phyloP scores from a whole-genome alignment of 2,797 vertebrate genomes.

The Channa striata region DNA sequence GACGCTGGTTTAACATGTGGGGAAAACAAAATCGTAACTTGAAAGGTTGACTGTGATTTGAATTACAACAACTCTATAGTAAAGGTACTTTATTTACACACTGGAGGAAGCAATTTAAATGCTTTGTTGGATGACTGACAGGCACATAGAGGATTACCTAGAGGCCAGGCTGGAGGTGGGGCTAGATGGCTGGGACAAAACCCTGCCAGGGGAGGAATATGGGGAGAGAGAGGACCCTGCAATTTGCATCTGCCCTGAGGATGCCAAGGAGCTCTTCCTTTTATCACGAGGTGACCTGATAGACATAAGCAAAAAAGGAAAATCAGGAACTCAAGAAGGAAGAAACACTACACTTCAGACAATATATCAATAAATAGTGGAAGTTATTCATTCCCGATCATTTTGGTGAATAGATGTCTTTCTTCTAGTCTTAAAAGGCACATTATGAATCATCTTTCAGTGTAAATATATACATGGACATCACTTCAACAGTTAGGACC shows the following conservation, averaged over 20 bases:
- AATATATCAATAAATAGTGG: too few species aligned
- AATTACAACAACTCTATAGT: neutral
- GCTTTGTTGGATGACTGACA: conserved; percentile 15
- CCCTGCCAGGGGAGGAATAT: conserved; percentile 86
- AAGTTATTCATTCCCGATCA: conserved; percentile 8
- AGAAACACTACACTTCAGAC: neutral
- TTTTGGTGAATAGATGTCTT: conserved; percentile 3
- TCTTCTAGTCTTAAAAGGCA: neutral
- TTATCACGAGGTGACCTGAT: conserved; percentile 88
- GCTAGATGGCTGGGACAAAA: conserved; percentile 91
- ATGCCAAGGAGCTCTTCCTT: conserved; percentile 82
- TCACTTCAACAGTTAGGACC: neutral
- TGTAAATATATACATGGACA: too few species aligned
- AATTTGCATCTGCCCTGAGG: conserved; percentile 77
- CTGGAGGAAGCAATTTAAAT: neutral
- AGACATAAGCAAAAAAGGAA: conserved; percentile 10
- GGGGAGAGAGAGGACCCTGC: conserved; percentile 87
- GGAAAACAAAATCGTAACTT: neutral
- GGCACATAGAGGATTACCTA: conserved; percentile 81
- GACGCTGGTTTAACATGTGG: neutral
- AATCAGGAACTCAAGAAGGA: conserved; percentile 15
- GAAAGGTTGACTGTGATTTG: neutral
- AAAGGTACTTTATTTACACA: neutral
- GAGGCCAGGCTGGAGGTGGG: conserved; percentile 92
- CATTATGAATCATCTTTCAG: neutral